Percentiles rank a stretch among this genome's conserved stretches.
Evolutionary conservation across 53 echinoderm and acorn worm genomes (phyloP).

Genomic region (Temnopleurus reevesii): DNA sequence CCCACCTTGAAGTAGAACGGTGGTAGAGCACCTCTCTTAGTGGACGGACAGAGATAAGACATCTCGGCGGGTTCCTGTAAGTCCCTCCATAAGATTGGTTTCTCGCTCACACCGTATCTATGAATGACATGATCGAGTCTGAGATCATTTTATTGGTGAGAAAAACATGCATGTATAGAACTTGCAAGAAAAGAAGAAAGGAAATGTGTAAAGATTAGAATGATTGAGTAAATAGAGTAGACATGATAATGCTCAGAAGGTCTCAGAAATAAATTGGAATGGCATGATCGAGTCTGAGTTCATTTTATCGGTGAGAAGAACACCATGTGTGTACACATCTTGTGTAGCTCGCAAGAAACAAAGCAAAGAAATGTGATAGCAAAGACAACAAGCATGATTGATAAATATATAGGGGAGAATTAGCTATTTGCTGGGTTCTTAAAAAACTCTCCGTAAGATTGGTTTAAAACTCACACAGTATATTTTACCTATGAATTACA

Average conservation of each 20-base stretch:
- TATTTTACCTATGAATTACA: background rate
- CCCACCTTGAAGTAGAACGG: conserved; percentile 90
- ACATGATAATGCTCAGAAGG: background rate
- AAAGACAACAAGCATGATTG: no score
- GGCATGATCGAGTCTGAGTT: conserved; percentile 3
- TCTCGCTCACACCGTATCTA: conserved; percentile 83
- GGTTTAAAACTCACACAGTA: no score
- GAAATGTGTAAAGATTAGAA: background rate
- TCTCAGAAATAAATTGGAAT: conserved; percentile 21
- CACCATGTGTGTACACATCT: background rate
- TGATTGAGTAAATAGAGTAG: background rate
- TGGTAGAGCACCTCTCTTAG: conserved; percentile 69
- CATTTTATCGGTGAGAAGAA: background rate
- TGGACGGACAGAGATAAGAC: conserved; percentile 72
- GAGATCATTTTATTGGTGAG: conserved; percentile 57
- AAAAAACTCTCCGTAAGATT: no score
- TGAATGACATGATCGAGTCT: conserved; percentile 30
- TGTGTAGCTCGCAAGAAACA: no score
- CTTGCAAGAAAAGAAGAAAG: background rate
- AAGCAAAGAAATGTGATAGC: no score
- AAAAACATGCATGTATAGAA: conserved; percentile 34
- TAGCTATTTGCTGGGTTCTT: no score
- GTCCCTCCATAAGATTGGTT: conserved; percentile 86
- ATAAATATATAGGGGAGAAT: no score
- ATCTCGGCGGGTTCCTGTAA: conserved; percentile 77